Evolutionary conservation across 2,113 vertebrate genomes (phyloP), one percentile per base, ranked within the genome.

Genomic region (Cinclus mexicanus): DNA sequence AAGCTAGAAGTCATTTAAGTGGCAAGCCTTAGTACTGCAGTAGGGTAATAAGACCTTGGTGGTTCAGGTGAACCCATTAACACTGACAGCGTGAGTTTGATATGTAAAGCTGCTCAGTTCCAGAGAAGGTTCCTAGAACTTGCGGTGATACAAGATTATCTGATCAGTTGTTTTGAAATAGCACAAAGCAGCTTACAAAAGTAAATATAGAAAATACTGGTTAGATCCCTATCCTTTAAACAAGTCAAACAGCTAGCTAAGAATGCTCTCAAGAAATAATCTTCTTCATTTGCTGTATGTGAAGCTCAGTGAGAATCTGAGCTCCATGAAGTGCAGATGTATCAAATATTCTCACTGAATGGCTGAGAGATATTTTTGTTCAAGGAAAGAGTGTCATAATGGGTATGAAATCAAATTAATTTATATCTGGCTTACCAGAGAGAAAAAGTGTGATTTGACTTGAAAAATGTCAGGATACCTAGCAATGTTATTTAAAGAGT

Each of bases 91-190:
- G 14, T 85, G 94, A 72, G 61, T 89, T 57, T 61, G 64, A 21
- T 78, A 15, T 7, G 6, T 63, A 82, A 86, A 83, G 71, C 94
- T 95, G 42, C 75, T 88, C 79, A 59, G 52, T 63, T 95, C 82
- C 52, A 63, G 60, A 76, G 87, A 75, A 94, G 81, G 89, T 84
- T 83, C 61, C 59, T 64, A 46, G 53, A 75, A 65, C 50, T 94
- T 60, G 41, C 44, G 77, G 35, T 29, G 55, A 83, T 80, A 68
- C 42, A 61, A 85, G 80, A 83, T 95, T 93, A 83, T 75, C 75
- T 91, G 93, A 93, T 91, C 84, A 94, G 71, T 83, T 94, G 35
- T 87, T 94, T 69, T 71, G 75, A 96, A 96, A 93, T 95, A 97
- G 95, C 78, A 77, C 83, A 96, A 96, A 95, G 61, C 82, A 88